Evolutionary conservation across 2,888 invertebrate species (phyloP), one percentile per base, ranked within the genome.

Genomic region (Dynastes tityus): DNA sequence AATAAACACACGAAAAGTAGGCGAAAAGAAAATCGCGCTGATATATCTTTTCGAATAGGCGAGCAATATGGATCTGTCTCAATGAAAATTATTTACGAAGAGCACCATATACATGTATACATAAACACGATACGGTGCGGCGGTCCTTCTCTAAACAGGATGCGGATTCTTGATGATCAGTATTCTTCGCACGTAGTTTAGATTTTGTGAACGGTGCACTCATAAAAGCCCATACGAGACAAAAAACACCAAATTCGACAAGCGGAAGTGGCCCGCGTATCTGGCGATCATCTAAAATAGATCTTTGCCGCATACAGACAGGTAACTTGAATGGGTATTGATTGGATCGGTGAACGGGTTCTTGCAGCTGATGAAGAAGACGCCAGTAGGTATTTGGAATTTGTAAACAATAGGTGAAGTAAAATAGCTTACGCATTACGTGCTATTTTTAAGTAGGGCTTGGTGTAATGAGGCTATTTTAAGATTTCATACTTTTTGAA

Each of bases 211-310:
- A 67, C 49, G 45, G 67, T 67, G 49, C 49, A 45, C 67, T 16
- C 49, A 67, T 49, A 67, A 40, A 67, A 49, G 49, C 40, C 16
- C 13, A 16, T 11, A 9, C 67, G 67, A 67, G 53, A 71, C 53
- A 55, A 32, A 71, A 71, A 53, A 71, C 32, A 55, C 67, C 22
- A 67, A 67, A 67, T 58, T 71, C 71, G 49, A 32, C 71, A 49
- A 49, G 71, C 71, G 71, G 71, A 71, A 71, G 71, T 55, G 32
- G 16, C 32, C 49, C 71, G 71, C 55, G 71, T 71, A 71, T 71
- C 71, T 71, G 71, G 71, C 32, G 71, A 71, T 71, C 71, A 71
- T 55, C 71, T 53, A 71, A 71, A 71, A 71, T 71, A 71, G 71
- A 53, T 71, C 71, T 71, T 22, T 71, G 8, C 29, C 13, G 71